A percentile compares a stretch with the other conserved stretches of the same genome.
These are phyloP conservation scores for Urocynchramus pylzowi DNA, from an alignment of 2,113 vertebrate genomes.

Conservation along the genomic window DNA sequence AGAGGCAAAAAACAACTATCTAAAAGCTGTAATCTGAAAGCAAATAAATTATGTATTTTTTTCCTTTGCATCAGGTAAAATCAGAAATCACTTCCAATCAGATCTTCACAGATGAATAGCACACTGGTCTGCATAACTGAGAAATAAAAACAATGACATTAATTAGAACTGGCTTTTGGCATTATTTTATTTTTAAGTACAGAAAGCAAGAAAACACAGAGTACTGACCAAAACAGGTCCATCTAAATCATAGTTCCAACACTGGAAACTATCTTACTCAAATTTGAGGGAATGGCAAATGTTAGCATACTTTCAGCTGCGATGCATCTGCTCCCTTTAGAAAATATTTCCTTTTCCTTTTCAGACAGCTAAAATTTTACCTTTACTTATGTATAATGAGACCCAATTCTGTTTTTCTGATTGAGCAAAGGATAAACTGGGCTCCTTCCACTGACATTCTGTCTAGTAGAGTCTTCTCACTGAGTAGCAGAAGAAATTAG, in stretches of 20 bases:
- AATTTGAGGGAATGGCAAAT: neutral
- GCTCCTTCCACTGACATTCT: neutral
- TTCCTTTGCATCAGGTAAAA: constrained; percentile 3
- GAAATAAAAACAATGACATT: neutral
- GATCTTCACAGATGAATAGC: neutral
- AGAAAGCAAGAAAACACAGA: neutral
- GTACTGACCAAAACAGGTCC: neutral
- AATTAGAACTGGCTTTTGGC: neutral
- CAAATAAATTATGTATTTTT: neutral
- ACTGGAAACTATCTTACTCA: neutral
- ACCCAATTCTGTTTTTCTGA: neutral
- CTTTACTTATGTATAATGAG: neutral
- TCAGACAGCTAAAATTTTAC: neutral
- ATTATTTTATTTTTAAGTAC: neutral
- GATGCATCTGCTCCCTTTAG: neutral
- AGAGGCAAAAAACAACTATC: neutral
- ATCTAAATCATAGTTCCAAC: neutral
- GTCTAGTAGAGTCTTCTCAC: neutral
- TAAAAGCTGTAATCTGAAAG: neutral
- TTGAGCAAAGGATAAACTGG: neutral
- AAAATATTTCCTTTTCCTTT: neutral
- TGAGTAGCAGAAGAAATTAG: neutral
- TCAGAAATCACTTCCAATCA: neutral
- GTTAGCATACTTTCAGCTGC: neutral
- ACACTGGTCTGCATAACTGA: neutral